These are phyloP conservation scores for Drusus annulatus DNA, from an alignment of 1,140 invertebrate genomes.

Conservation along the genomic window DNA sequence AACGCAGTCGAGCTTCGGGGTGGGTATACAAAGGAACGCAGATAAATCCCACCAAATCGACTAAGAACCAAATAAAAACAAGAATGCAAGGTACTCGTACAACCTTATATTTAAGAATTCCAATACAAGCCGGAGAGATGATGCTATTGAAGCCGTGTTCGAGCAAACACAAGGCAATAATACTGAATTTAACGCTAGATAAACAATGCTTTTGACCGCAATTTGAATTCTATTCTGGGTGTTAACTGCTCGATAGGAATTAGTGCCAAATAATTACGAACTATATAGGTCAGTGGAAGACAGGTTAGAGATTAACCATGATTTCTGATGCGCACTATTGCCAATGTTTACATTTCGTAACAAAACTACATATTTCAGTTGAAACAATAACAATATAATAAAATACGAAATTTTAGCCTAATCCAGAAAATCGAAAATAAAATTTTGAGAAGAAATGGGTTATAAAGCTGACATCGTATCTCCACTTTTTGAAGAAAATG, in stretches of 20 bases:
- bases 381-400: too few species aligned
- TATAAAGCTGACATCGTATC: too few species aligned
- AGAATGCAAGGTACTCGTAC: not conserved
- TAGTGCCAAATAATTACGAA: not conserved
- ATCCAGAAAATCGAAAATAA: too few species aligned
- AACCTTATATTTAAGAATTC: not conserved
- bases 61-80: conserved; percentile 7
- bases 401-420: too few species aligned
- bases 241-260: not conserved
- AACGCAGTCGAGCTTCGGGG: not conserved
- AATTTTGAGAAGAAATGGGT: too few species aligned
- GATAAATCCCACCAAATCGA: conserved; percentile 3
- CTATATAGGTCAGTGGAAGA: too few species aligned
- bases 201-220: conserved; percentile 15
- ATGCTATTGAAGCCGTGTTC: not conserved
- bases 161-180: not conserved
- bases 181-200: not conserved
- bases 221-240: conserved; percentile 18
- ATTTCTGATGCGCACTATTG: too few species aligned
- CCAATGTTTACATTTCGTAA: too few species aligned
- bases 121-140: not conserved
- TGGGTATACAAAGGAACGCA: conserved; percentile 10
- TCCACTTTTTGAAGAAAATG: too few species aligned
- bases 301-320: too few species aligned
- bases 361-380: too few species aligned